Conservation (phyloP, 2,113 vertebrate genomes). For the Tretioscincus oriximinensis region DNA sequence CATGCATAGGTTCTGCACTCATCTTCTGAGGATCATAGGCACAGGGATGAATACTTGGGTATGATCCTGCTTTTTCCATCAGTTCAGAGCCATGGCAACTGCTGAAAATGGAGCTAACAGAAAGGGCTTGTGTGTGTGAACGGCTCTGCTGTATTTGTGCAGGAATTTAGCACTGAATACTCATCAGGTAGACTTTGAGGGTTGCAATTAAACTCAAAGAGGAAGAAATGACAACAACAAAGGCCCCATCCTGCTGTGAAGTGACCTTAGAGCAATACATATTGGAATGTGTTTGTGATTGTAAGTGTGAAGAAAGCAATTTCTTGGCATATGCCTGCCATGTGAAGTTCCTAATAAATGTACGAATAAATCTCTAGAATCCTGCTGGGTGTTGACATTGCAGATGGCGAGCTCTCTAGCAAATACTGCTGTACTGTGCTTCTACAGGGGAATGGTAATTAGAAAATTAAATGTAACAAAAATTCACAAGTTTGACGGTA, state of each 20-base stretch:
- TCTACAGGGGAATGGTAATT: background rate
- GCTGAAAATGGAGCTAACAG: background rate
- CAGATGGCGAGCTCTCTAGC: background rate
- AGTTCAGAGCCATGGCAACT: background rate
- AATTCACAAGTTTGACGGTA: background rate
- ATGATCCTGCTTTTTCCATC: background rate
- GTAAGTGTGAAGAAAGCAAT: background rate
- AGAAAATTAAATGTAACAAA: constrained; percentile 13
- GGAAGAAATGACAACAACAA: background rate
- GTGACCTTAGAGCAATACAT: fast-evolving
- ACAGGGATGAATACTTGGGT: background rate
- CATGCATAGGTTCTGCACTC: background rate
- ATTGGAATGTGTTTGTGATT: background rate
- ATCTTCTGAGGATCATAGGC: background rate
- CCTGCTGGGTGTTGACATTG: background rate
- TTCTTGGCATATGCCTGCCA: fast-evolving
- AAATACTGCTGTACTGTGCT: background rate
- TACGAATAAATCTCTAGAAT: background rate
- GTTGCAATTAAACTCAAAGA: background rate
- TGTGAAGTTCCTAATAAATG: background rate
- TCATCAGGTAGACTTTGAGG: background rate
- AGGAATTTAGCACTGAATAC: background rate
- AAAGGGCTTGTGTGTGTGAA: background rate
- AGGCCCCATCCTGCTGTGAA: background rate
- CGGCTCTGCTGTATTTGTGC: background rate